Percentiles rank a stretch among this genome's conserved stretches.
Evolutionary conservation across 2,113 vertebrate species (phyloP).

Genomic region (Anoplopoma fimbria): DNA sequence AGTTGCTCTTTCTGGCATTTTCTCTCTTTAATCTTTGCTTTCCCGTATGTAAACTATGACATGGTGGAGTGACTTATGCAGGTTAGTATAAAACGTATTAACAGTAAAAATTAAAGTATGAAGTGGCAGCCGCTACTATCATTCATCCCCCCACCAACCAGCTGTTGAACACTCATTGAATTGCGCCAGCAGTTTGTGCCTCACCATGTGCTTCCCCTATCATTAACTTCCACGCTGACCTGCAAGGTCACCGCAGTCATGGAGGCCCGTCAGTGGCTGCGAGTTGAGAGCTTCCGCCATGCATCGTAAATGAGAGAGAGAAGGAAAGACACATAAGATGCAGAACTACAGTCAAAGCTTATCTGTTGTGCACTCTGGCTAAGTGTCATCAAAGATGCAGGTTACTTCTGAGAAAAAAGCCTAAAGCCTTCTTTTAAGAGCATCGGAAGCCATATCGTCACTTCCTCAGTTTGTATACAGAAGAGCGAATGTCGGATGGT

Average conservation of each 20-base stretch:
- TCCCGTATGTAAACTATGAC: background rate
- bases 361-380: background rate
- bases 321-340: background rate
- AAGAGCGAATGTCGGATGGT: conserved; percentile 14
- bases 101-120: background rate
- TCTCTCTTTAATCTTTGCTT: background rate
- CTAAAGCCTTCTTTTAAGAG: background rate
- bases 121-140: conserved; percentile 8
- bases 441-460: background rate
- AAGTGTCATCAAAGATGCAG: background rate
- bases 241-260: background rate
- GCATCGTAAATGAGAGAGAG: background rate
- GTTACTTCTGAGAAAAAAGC: background rate
- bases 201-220: conserved; percentile 52
- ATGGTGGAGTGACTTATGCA: too few relatives aligned
- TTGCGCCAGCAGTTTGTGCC: conserved; percentile 19
- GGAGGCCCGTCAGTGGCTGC: background rate
- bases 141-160: conserved; percentile 10
- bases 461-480: conserved; percentile 24
- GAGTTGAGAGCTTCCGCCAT: background rate
- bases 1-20: background rate
- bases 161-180: conserved; percentile 24
- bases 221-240: conserved; percentile 41
- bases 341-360: background rate
- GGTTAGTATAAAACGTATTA: background rate